These are phyloP conservation scores for Prunella fulvescens DNA, from an alignment of 2,113 vertebrate species.

Conservation along the genomic window DNA sequence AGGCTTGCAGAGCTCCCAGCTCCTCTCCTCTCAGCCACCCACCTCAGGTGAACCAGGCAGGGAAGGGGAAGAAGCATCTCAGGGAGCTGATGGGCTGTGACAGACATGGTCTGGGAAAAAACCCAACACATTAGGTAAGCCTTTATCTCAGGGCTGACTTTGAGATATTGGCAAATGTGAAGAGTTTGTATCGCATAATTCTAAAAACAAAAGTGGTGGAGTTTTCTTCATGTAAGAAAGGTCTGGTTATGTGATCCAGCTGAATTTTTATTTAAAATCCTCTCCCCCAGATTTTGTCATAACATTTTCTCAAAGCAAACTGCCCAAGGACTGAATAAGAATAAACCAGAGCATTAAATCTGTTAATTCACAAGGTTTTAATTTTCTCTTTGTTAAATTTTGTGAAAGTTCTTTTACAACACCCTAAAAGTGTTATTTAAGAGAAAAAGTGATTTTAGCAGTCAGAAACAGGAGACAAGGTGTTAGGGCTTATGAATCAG, in stretches of 20 bases:
- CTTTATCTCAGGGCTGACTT: not conserved
- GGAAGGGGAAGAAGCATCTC: not conserved
- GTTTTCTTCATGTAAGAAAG: not conserved
- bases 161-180: not conserved
- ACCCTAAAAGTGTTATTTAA: not conserved
- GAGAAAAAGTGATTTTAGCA: not conserved
- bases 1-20: not conserved
- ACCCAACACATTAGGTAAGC: not conserved
- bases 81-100: not conserved
- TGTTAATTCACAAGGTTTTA: not conserved
- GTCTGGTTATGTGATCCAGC: not conserved
- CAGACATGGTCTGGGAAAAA: not conserved
- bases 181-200: not conserved
- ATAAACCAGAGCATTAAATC: not conserved
- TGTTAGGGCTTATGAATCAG: not conserved
- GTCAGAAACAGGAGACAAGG: not conserved
- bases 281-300: not conserved
- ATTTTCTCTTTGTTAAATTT: not conserved
- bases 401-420: not conserved
- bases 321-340: not conserved
- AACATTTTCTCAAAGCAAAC: not conserved
- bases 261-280: not conserved
- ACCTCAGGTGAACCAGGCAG: not conserved
- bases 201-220: not conserved
- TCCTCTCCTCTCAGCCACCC: accelerated